Base-by-base conservation (phyloP, 2,797 vertebrate genomes). In the Poecilia wingei region DNA sequence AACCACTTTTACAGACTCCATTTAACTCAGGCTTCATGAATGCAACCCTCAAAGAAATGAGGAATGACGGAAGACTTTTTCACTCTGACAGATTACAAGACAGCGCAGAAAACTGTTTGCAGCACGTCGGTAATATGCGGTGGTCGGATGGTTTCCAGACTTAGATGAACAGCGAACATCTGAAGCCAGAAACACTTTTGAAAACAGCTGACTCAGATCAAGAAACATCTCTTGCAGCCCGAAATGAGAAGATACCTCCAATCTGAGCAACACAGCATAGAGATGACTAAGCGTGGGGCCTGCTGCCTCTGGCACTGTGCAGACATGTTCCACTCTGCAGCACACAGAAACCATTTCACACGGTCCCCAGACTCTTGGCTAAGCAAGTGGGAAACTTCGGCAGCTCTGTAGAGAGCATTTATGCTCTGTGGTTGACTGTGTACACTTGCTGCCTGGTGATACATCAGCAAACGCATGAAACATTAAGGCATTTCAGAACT, bases 291-390 rank as follows among this genome's bases (percentile, higher is more conserved):
- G 89, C 91, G 89, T 84, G 87, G 84, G 87, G 87, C 89, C 89
- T 0, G 71, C 88, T 71, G 91, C 89, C 89, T 91, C 91, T 93
- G 89, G 92, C 87, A 81, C 84, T 78, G 83, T 78, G 88, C 84
- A 93, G 93, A 93, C 93, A 92, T 94, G 93, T 95, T 94, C 94
- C 93, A 93, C 91, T 94, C 92, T 72, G 88, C 87, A 82, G 90
- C 92, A 90, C 90, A 90, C 82, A 90, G 81, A 85, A 86, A 89
- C 86, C 90, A 79, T 88, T 94, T 94, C 93, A 92, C 92, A 93
- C 84, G 82, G 82, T 88, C 87, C 87, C 84, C 87, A 75, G 70
- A 86, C 82, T 87, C 91, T 72, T 85, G 91, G 91, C 88, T 4
- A 45, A n/a, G 80, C 41, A 31, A 92, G 74, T 88, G 84, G 86